Percentiles rank a stretch among this genome's conserved stretches.
Conservation (phyloP, 2,113 vertebrate species). For the Sapayoa aenigma region DNA sequence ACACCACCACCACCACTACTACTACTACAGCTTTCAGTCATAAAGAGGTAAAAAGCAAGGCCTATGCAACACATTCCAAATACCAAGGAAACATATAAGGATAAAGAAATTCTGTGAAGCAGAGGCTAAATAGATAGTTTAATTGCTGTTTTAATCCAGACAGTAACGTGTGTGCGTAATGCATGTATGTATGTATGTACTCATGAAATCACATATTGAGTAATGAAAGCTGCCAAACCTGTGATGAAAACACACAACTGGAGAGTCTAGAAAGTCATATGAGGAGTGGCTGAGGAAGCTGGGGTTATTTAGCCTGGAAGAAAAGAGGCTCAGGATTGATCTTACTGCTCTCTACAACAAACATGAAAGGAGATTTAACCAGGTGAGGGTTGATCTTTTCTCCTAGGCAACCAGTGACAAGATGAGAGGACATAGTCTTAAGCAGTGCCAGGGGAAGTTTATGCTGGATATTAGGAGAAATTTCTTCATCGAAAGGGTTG, state of each 20-base stretch:
- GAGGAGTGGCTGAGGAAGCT: not conserved
- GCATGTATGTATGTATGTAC: not conserved
- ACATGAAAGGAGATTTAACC: too few species aligned
- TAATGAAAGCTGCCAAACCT: not conserved
- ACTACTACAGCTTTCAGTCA: not conserved
- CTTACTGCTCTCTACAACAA: not conserved
- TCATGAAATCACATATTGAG: not conserved
- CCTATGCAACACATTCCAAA: not conserved
- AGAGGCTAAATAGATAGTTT: not conserved
- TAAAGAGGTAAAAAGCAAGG: not conserved
- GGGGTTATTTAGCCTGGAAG: not conserved
- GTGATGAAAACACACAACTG: not conserved
- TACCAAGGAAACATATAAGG: not conserved
- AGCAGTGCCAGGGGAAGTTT: not conserved
- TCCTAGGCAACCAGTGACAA: rapidly evolving
- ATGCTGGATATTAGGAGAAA: not conserved
- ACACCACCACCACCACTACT: too few species aligned
- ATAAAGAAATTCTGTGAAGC: not conserved
- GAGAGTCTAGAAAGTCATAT: not conserved
- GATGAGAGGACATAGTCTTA: not conserved
- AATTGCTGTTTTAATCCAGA: not conserved
- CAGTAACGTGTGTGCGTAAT: not conserved
- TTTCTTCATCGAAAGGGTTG: not conserved
- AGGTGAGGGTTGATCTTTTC: rapidly evolving
- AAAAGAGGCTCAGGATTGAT: not conserved